Evolutionary conservation across 2,113 vertebrate genomes (phyloP).

Genomic region (Patagioenas fasciata): DNA sequence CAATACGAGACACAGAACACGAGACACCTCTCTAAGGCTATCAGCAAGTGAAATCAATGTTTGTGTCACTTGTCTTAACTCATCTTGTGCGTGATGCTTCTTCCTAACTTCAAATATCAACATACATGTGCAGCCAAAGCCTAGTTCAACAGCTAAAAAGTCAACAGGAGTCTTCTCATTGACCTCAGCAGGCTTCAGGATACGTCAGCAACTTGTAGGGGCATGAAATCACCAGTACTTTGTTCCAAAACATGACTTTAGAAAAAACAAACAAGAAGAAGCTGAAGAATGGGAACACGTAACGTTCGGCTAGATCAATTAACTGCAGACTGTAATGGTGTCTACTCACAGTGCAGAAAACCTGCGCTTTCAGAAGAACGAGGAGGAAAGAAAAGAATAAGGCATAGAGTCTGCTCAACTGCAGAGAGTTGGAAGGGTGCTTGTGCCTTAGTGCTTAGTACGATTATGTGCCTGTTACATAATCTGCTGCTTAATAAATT

Average conservation of each 20-base stretch:
- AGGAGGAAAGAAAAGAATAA: not conserved
- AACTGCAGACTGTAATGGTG: not conserved
- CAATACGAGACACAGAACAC: not conserved
- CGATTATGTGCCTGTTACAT: not conserved
- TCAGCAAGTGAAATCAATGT: not conserved
- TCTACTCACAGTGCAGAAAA: not conserved
- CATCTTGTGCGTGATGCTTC: not conserved
- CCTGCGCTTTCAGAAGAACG: not conserved
- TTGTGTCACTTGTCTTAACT: not conserved
- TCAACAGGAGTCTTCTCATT: not conserved
- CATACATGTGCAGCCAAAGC: not conserved
- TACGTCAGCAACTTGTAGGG: not conserved
- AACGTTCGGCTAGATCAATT: not conserved
- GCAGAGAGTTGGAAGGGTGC: not conserved
- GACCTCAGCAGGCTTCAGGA: not conserved
- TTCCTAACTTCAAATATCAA: not conserved
- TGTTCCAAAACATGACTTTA: not conserved
- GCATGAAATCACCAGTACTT: not conserved
- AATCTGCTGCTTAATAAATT: constrained; percentile 26
- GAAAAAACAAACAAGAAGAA: not conserved
- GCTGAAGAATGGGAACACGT: not conserved
- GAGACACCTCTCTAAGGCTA: not conserved
- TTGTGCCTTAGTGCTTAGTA: not conserved
- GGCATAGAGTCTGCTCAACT: not conserved
- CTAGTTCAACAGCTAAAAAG: not conserved